phyloP scores from a whole-genome alignment of 2,888 invertebrate species.

The Nomada lathburiana region DNA sequence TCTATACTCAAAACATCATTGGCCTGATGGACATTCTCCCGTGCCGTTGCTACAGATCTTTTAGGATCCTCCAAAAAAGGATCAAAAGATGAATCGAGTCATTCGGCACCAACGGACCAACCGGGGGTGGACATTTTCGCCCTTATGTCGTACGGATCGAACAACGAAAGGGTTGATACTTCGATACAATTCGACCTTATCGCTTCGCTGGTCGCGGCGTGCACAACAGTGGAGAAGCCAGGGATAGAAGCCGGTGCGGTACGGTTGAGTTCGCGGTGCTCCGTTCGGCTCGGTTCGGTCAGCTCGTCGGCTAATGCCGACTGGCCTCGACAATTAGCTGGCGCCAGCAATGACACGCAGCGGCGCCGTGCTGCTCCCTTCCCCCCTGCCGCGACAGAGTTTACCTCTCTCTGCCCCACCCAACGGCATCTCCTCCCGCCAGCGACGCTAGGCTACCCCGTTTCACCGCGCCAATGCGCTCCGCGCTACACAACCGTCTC shows the following conservation, averaged over 20 bases:
- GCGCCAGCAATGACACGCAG: conserved; percentile 83
- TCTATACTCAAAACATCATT: too few species aligned
- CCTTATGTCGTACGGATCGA: too few species aligned
- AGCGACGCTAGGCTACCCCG: conserved; percentile 32
- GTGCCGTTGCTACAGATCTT: too few species aligned
- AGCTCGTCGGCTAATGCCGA: conserved; percentile 79
- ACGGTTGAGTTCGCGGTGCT: conserved; percentile 32
- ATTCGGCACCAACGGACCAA: too few species aligned
- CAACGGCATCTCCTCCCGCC: conserved; percentile 31
- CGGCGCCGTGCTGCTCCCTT: conserved; percentile 77
- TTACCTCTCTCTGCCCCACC: conserved; percentile 37
- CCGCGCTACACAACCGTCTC: conserved; percentile 34
- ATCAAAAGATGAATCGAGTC: neutral
- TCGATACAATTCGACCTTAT: too few species aligned
- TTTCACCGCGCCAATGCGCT: conserved; percentile 38
- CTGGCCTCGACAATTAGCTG: conserved; percentile 83
- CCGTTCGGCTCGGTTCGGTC: conserved; percentile 75
- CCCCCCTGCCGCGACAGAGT: conserved; percentile 17
- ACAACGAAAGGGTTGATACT: too few species aligned
- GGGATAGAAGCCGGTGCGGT: conserved; percentile 37
- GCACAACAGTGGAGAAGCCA: conserved; percentile 2
- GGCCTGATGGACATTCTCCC: too few species aligned
- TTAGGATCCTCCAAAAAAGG: neutral
- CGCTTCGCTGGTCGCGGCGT: too few species aligned
- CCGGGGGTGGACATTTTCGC: too few species aligned